A percentile compares a stretch with the other conserved stretches of the same genome.
These are phyloP conservation scores for Spilarctia lutea DNA, from an alignment of 2,888 invertebrate genomes.

Conservation along the genomic window DNA sequence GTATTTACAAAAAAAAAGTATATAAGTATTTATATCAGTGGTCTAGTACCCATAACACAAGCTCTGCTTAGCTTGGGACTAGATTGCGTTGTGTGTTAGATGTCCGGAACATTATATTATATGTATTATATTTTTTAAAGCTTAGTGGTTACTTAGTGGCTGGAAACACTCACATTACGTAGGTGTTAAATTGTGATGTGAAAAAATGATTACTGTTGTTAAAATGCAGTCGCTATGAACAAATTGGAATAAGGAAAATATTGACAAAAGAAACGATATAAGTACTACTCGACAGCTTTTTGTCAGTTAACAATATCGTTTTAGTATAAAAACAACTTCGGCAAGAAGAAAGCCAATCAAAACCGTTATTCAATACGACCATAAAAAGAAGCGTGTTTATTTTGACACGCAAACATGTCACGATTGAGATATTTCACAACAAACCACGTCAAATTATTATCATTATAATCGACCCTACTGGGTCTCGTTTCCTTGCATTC, in stretches of 20 bases:
- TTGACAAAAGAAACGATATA: background rate
- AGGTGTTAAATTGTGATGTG: too few relatives aligned
- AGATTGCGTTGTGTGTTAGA: too few relatives aligned
- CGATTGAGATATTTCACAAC: slow-evolving; percentile 55
- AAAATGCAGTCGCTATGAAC: background rate
- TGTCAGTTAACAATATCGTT: background rate
- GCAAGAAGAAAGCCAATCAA: slow-evolving; percentile 4
- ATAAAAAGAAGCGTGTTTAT: slow-evolving; percentile 39
- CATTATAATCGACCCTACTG: slow-evolving; percentile 55
- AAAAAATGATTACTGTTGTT: too few relatives aligned
- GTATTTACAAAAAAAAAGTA: too few relatives aligned
- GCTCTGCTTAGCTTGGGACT: too few relatives aligned
- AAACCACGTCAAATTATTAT: slow-evolving; percentile 58
- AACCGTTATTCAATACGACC: slow-evolving; percentile 27
- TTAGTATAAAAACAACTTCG: background rate
- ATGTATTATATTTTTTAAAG: too few relatives aligned
- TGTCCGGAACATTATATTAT: too few relatives aligned
- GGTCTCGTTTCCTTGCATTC: slow-evolving; percentile 58
- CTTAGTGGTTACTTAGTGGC: background rate
- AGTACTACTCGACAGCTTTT: background rate
- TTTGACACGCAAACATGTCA: slow-evolving; percentile 55
- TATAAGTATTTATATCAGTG: too few relatives aligned
- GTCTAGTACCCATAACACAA: too few relatives aligned
- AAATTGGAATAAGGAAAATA: background rate
- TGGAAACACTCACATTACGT: background rate